Conservation (phyloP, 2,113 vertebrate genomes). For the Ictidomys tridecemlineatus region DNA sequence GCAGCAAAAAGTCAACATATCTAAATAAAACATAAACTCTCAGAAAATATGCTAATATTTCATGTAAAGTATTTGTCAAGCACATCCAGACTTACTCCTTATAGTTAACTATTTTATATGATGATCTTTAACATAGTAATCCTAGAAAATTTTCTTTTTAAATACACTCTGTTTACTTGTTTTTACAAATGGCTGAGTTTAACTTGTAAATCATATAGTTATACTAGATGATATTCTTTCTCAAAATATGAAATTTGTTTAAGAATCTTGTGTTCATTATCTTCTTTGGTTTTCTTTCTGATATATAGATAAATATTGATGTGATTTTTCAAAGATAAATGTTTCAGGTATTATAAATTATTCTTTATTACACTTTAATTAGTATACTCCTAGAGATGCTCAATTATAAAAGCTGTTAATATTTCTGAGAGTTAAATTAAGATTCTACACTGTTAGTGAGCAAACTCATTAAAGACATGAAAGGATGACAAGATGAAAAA, state of each 20-base stretch:
- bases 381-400: slow-evolving; percentile 84
- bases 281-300: slow-evolving; percentile 32
- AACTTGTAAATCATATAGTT: slow-evolving; percentile 74
- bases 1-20: slow-evolving; percentile 84
- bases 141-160: slow-evolving; percentile 85
- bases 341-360: slow-evolving; percentile 72
- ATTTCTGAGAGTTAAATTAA: slow-evolving; percentile 88
- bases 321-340: slow-evolving; percentile 60
- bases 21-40: slow-evolving; percentile 87
- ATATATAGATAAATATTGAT: slow-evolving; percentile 46
- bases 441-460: slow-evolving; percentile 86
- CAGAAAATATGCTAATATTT: slow-evolving; percentile 87
- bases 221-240: slow-evolving; percentile 65
- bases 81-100: slow-evolving; percentile 80
- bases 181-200: slow-evolving; percentile 82
- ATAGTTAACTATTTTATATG: slow-evolving; percentile 86
- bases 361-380: slow-evolving; percentile 82
- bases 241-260: slow-evolving; percentile 74
- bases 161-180: slow-evolving; percentile 78
- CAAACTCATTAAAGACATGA: slow-evolving; percentile 90
- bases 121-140: slow-evolving; percentile 87
- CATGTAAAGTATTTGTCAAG: slow-evolving; percentile 85
- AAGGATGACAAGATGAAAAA: slow-evolving; percentile 89
- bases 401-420: slow-evolving; percentile 86
- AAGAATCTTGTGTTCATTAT: slow-evolving; percentile 8